Conservation (phyloP, 2,113 vertebrate species). For the Talpa occidentalis region DNA sequence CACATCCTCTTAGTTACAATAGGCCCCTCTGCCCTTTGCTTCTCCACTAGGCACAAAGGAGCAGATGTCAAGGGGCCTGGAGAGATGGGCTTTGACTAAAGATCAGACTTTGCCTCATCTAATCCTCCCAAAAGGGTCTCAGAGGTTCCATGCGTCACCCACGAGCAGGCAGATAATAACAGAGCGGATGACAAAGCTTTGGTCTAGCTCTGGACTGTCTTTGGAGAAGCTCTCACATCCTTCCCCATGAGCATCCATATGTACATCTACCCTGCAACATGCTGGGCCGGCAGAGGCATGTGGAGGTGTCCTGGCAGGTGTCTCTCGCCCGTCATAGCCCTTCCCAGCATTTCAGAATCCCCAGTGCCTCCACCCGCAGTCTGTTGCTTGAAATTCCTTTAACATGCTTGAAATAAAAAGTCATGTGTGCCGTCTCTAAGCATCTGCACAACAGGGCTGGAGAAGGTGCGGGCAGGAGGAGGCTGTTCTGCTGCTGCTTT, state of each 20-base stretch:
- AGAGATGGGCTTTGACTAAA: too few relatives aligned
- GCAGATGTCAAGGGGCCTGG: not conserved
- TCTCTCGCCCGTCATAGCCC: not conserved
- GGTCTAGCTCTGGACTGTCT: not conserved
- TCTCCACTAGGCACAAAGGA: not conserved
- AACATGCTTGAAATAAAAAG: not conserved
- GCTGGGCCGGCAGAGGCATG: not conserved
- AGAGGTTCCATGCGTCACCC: not conserved
- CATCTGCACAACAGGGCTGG: not conserved
- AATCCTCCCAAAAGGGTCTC: not conserved
- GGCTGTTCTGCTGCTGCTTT: not conserved
- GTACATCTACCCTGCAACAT: not conserved
- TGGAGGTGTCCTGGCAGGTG: not conserved
- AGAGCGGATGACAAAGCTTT: not conserved
- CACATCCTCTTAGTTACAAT: not conserved
- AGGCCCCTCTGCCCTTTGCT: not conserved
- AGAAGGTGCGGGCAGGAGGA: not conserved
- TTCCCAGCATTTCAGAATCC: not conserved
- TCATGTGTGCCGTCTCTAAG: not conserved
- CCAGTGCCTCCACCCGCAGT: not conserved
- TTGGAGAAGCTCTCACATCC: not conserved
- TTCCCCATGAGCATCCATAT: not conserved
- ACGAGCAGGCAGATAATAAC: not conserved
- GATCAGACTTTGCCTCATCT: not conserved
- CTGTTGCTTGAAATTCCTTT: slow-evolving; percentile 6